Base-by-base conservation (phyloP, 2,113 vertebrate species). In the Thermophis baileyi region DNA sequence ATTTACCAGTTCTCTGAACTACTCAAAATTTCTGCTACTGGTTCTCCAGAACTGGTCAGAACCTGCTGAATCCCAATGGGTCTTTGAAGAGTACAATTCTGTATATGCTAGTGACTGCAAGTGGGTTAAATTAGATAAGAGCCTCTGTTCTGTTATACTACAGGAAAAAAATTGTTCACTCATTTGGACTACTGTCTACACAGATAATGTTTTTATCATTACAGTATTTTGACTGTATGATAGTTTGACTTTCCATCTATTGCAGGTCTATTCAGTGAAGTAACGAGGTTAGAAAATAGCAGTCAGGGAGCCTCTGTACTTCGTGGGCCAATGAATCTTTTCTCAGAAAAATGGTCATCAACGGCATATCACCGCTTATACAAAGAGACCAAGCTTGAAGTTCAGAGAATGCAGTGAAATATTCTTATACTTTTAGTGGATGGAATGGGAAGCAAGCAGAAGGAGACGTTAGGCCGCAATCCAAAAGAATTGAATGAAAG, bases 271-370 rank as follows among this genome's bases (percentile, higher is more conserved):
- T 22, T 35, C n/a, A 51, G 81, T 35, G 54, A 63, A 27, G 6
- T 47, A 54, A 74, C 18, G 5, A 25, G 46, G 74, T 60, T 27
- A 57, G 35, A 87, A 90, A 63, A 90, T 60, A 47, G 47, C n/a
- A 60, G 91, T 54, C 40, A 40, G 44, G 53, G 89, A 60, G 50
- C 35, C n/a, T 27, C 12, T 9, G 25, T 40, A 30, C 60, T 44
- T 88, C 16, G 7, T 85, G 50, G 90, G 40, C 14, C 54, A 40
- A 25, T 89, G 69, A 49, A 85, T 40, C 44, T 40, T 86, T 55
- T n/a, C 87, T 53, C 35, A 89, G 51, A 89, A 81, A 95, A 93
- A 94, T 93, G 91, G 93, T 93, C 93, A 93, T 14, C 14, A 53
- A 93, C 14, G 92, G 49, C 27, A 89, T 93, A 74, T 92, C 93